Conservation (phyloP, 2,113 vertebrate genomes). For the Perognathus longimembris region DNA sequence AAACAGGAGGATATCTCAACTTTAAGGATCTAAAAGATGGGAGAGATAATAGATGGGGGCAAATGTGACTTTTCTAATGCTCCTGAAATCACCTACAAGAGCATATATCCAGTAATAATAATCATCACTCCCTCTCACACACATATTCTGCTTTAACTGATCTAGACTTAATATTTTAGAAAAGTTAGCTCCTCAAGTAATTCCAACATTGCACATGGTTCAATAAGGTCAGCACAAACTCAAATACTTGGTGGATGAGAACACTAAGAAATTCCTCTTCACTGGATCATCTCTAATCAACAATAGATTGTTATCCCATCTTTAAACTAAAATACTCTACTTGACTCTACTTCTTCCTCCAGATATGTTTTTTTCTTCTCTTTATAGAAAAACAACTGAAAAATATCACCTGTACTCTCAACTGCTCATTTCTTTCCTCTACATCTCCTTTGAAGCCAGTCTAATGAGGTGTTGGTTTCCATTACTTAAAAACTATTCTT, state of each 20-base stretch:
- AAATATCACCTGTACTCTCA: not conserved
- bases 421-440: not conserved
- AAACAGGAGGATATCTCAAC: not conserved
- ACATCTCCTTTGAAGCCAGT: not conserved
- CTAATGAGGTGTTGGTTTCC: not conserved
- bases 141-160: not conserved
- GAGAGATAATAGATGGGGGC: not conserved
- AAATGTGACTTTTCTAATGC: not conserved
- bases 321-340: constrained; percentile 18
- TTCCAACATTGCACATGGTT: not conserved
- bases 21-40: not conserved
- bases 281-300: not conserved
- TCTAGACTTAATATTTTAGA: not conserved
- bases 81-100: not conserved
- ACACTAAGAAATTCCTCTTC: not conserved
- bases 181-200: not conserved
- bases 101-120: not conserved
- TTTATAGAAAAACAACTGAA: not conserved
- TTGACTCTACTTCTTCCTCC: not conserved
- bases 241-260: not conserved
- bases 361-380: not conserved
- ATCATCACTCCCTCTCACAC: not conserved
- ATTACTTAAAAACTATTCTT: not conserved
- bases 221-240: not conserved
- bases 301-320: not conserved